A percentile compares a stretch with the other conserved stretches of the same genome.
Evolutionary conservation across 2,797 vertebrate species (phyloP).

Genomic region (Sebastes hubbsi): DNA sequence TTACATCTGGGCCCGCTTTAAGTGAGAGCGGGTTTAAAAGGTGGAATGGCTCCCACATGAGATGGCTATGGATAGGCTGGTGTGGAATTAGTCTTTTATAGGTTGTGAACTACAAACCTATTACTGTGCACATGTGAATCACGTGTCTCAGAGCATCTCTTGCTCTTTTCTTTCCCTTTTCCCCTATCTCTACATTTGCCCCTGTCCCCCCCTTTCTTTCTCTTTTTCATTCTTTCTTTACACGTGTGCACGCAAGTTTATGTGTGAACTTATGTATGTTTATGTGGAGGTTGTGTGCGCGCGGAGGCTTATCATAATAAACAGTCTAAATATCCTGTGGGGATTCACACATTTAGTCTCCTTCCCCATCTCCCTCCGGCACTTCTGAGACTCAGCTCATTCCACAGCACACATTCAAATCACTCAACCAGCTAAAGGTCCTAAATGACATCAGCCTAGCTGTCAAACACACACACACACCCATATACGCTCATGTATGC

Average conservation of each 20-base stretch:
- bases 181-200: neutral
- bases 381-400: slow-evolving; percentile 57
- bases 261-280: slow-evolving; percentile 3
- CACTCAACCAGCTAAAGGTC: slow-evolving; percentile 67
- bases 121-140: slow-evolving; percentile 21
- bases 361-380: slow-evolving; percentile 41
- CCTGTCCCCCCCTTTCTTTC: neutral
- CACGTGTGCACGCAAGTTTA: slow-evolving; percentile 1
- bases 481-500: neutral
- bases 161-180: neutral
- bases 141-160: slow-evolving; percentile 1
- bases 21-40: slow-evolving; percentile 64
- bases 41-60: slow-evolving; percentile 68
- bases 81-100: slow-evolving; percentile 61
- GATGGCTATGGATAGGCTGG: slow-evolving; percentile 45
- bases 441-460: slow-evolving; percentile 65
- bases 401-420: slow-evolving; percentile 61
- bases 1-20: slow-evolving; percentile 75
- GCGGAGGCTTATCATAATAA: slow-evolving; percentile 61
- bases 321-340: slow-evolving; percentile 63
- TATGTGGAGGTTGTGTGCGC: slow-evolving; percentile 4
- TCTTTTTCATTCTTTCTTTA: slow-evolving; percentile 7
- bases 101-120: slow-evolving; percentile 50
- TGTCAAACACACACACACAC: slow-evolving; percentile 32
- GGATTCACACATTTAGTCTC: slow-evolving; percentile 57